These are phyloP conservation scores for Halcyon leucocephala DNA, from an alignment of 2,797 vertebrate genomes.

Conservation along the genomic window DNA sequence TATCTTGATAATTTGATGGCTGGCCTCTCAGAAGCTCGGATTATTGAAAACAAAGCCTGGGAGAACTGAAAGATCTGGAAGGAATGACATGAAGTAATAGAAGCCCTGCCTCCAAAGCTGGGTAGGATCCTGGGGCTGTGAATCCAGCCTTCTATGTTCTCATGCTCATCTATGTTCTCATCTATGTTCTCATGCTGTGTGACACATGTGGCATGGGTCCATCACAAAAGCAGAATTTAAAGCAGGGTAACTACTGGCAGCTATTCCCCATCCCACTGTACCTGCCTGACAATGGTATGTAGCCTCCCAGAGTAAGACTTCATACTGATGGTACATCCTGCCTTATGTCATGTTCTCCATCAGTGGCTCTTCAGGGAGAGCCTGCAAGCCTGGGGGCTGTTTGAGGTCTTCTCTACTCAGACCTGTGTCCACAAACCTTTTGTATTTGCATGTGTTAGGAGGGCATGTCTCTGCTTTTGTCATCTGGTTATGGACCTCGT, in stretches of 20 bases:
- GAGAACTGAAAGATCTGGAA: neutral
- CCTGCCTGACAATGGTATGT: neutral
- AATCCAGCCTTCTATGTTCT: neutral
- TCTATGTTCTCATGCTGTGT: neutral
- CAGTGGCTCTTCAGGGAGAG: neutral
- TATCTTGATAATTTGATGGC: neutral
- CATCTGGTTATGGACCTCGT: neutral
- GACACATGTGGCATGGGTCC: no score
- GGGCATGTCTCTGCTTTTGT: neutral
- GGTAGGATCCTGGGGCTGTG: neutral
- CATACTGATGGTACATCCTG: neutral
- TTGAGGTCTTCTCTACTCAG: neutral
- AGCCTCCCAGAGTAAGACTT: neutral
- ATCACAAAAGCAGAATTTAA: neutral
- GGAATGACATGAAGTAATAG: neutral
- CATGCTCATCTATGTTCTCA: neutral
- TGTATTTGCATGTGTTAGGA: neutral
- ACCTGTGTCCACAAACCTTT: neutral
- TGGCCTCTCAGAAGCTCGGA: neutral
- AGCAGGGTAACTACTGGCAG: neutral
- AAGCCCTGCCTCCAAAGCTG: neutral
- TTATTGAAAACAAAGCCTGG: neutral
- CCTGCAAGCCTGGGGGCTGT: neutral
- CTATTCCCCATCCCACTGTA: rapidly evolving
- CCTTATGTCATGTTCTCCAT: neutral